Evolutionary conservation across 2,113 vertebrate genomes (phyloP), one percentile per base, ranked within the genome.

Genomic region (Dipodomys spectabilis): DNA sequence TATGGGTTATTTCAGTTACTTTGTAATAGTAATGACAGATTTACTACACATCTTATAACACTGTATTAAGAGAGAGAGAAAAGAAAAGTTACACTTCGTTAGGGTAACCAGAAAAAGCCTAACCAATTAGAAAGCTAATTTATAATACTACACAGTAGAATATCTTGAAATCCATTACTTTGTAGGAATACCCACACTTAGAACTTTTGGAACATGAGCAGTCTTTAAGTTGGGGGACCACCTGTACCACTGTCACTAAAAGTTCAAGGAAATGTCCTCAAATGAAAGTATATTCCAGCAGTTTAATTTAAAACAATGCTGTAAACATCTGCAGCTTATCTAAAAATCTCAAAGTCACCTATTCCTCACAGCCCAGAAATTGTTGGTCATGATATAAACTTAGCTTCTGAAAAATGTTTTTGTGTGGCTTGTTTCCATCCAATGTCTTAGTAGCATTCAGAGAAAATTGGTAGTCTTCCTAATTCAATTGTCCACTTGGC

Each of bases 401-500:
- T 82, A 91, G 35, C 20, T 8, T 95, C 86, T 94, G 81, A 95
- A 93, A 97, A 90, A 65, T 90, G 44, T 94, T 94, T 90, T 49
- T 57, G 74, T 5, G 0, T 94, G 49, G 90, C 90, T 53, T 65
- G 10, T 78, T 95, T 95, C 49, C 75, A 82, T 68, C 49, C 11
- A 6, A 19, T 69, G 27, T 72, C 81, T 92, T 96, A 80, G 87
- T 88, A 82, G 65, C 35, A 85, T 80, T 94, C 88, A 86, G 75
- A 84, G 75, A 74, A 93, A 96, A 92, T 65, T 62, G 10, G 7
- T 93, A 94, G 82, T 25, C 65, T 69, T 97, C 35, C 85, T 95
- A 95, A 96, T 94, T 64, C 85, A 96, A 82, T 62, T 96, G 75
- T 71, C 82, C 88, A 0, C 89, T 95, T 96, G 95, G 87, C 93